Evolutionary conservation across 2,888 invertebrate genomes (phyloP), one percentile per base, ranked within the genome.

Genomic region (Salticus scenicus): DNA sequence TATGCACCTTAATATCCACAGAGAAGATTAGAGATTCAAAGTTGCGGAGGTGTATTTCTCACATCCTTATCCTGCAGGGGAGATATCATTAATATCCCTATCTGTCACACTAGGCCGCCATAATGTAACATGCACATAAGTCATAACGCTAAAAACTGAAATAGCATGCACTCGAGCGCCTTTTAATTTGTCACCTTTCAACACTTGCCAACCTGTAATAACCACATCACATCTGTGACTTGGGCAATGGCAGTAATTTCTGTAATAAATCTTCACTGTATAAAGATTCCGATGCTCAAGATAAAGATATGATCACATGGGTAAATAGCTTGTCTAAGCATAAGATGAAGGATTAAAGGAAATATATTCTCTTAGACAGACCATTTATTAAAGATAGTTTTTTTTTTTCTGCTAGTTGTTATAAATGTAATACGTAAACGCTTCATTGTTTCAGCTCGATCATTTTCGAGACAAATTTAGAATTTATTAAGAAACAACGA

Each of bases 151-250:
- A 42, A 67, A 41, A 42, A 70, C 27, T 24, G 14, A 28, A 70
- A 27, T 28, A 70, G 42, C 17, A 42, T 27, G 28, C 42, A 27
- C 28, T 41, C 70, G 31, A 67, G 30, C 20, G 33, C 24, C 24
- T 73, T 83, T 83, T 83, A 83, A 83, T 83, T 77, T 83, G 83
- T 77, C 83, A 83, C 83, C 83, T 83, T 83, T 83, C 83, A 83
- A 83, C 83, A 83, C 83, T 72, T 69, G 51, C 74, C 81, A 33
- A 17, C 51, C 28, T 20, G 33, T 83, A 83, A 83, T 83, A 77
- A 83, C 75, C 72, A 70, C 57, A 37, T 20, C 37, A 7, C 41
- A 42, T 20, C 24, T 71, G 24, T 31, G 24, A 20, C 47, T 70
- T 77, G 28, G 57, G 12, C 12, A 57, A n/a, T n/a, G 30, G 37